Evolutionary conservation across 1,140 invertebrate genomes (phyloP), one percentile per base, ranked within the genome.

Genomic region (Anagrus nilaparvatae): DNA sequence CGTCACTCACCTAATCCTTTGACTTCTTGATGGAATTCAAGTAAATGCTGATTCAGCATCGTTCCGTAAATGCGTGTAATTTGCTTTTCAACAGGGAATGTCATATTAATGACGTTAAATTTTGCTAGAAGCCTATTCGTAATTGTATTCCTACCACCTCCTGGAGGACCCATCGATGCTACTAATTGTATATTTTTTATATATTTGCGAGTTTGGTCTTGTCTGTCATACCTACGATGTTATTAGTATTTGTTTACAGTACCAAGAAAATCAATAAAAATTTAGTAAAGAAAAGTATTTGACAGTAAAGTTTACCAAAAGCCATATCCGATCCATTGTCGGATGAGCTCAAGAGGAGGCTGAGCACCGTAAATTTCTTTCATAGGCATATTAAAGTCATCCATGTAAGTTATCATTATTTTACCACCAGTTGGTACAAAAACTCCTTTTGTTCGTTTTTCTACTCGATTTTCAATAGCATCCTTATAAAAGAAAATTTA

Each of bases 361-460:
- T 90, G 87, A 0, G 85, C 85, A 0, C 86, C 87, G 59, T 85
- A 91, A 6, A 71, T 75, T 49, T 91, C 87, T 49, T 86, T 85
- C n/a, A 78, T 79, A 1, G 87, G 87, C 83, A 90, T 89, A 61
- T 91, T 91, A 49, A 91, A 80, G 59, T 92, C 86, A 60, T 93
- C 87, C 74, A 91, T 78, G 58, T 88, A 89, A 2, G 78, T 77
- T 32, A 91, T 74, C 70, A 91, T 75, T 49, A 68, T 82, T 69
- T 88, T 90, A 23, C 73, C 79, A 48, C 77, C 81, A 16, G 75
- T 60, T 0, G 87, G 87, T 1, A 83, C 6, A 61, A 79, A 88
- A 35, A 83, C 74, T 4, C 79, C 82, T 61, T 88, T 91, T 0
- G 82, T 87, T 30, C 84, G 70, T 67, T 90, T 90, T 61, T 91